Conservation (phyloP, 2,888 invertebrate genomes). For the Schizaphis graminum region DNA sequence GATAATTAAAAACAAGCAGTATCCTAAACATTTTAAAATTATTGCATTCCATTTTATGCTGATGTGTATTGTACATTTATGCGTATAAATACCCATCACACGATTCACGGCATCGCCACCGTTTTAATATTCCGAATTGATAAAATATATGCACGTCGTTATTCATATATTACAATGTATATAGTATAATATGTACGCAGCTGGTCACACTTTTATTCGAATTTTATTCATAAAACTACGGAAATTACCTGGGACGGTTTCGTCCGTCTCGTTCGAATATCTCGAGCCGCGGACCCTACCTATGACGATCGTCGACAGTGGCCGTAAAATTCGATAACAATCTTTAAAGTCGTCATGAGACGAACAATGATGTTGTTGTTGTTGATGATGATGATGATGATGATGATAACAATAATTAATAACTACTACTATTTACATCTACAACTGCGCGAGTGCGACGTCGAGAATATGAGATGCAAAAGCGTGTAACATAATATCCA, state of each 20-base stretch:
- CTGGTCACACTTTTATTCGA: not conserved
- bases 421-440: not conserved
- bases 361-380: not conserved
- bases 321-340: not conserved
- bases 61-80: not conserved
- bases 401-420: not conserved
- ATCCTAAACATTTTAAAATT: not conserved
- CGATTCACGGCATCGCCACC: not conserved
- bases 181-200: not conserved
- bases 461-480: not conserved
- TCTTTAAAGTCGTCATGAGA: not conserved
- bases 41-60: not conserved
- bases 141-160: not conserved
- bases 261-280: not conserved
- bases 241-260: not conserved
- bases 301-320: not conserved
- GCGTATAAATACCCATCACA: not conserved
- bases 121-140: not conserved
- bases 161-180: not conserved
- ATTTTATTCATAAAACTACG: not conserved
- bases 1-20: not conserved
- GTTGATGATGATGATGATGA: not conserved
- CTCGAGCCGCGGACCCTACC: not conserved
- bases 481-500: not conserved
- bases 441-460: not conserved